Evolutionary conservation across 2,888 invertebrate species (phyloP).

Genomic region (Lingula anatina): DNA sequence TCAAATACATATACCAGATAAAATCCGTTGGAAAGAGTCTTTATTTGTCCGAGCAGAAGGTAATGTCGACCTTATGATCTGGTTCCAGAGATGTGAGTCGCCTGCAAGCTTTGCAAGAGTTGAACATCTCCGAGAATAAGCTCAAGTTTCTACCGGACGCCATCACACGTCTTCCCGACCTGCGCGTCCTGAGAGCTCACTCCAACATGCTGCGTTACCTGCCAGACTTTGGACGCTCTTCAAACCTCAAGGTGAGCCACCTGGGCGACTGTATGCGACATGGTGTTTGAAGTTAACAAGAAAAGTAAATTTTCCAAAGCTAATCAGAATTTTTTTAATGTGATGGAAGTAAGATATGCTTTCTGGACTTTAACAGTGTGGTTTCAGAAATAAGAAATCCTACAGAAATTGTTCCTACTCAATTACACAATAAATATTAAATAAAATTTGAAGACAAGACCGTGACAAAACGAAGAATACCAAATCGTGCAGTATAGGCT

Average conservation of each 20-base stretch:
- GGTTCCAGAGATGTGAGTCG: too few species aligned
- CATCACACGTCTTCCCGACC: constrained; percentile 43
- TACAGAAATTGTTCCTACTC: background rate
- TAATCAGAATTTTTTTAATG: too few species aligned
- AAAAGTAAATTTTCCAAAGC: constrained; percentile 1
- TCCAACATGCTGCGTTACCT: constrained; percentile 50
- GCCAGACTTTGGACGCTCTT: constrained; percentile 50
- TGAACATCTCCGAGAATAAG: constrained; percentile 53
- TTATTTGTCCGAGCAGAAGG: too few species aligned
- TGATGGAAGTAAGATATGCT: too few species aligned
- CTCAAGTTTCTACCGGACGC: constrained; percentile 44
- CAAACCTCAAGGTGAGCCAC: constrained; percentile 43
- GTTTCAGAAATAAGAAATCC: background rate
- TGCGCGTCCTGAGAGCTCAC: constrained; percentile 52
- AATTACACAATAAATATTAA: background rate
- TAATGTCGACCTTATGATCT: too few species aligned
- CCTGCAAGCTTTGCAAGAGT: constrained; percentile 48
- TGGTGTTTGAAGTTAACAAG: background rate
- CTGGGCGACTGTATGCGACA: background rate
- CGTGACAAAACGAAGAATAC: background rate
- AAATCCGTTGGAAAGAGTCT: background rate
- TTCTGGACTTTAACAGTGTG: too few species aligned
- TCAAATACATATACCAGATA: background rate
- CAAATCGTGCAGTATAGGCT: background rate
- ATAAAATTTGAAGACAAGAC: background rate